Conservation (phyloP, 2,797 vertebrate genomes). For the Pteronotus mesoamericanus region DNA sequence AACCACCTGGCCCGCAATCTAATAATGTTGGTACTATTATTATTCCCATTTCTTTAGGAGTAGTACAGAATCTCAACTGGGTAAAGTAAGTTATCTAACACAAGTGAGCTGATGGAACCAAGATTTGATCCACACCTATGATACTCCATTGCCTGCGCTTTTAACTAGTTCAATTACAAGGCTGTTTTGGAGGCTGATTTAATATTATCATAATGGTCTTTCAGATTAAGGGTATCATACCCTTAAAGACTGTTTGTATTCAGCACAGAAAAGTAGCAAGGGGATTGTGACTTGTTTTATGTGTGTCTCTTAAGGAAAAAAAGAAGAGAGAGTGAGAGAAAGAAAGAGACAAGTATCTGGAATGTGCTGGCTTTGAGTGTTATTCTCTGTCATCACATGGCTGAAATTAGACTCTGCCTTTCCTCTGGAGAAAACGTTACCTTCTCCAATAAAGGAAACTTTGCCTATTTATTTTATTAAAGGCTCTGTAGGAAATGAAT, state of each 20-base stretch:
- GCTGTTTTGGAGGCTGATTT: constrained; percentile 4
- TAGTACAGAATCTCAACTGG: not conserved
- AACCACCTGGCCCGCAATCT: not conserved
- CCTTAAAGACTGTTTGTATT: not conserved
- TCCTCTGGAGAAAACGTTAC: constrained; percentile 15
- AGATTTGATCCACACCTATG: not conserved
- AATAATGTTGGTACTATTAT: not conserved
- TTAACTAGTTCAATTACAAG: not conserved
- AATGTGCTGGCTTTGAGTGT: not conserved
- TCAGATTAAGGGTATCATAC: not conserved
- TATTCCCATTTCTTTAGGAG: not conserved
- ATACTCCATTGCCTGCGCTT: not conserved
- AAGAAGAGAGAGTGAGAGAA: not conserved
- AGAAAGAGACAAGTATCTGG: not conserved
- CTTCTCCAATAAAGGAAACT: constrained; percentile 32
- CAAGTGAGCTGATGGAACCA: not conserved
- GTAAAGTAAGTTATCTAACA: not conserved
- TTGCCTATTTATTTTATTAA: constrained; percentile 44
- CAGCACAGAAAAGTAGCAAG: not conserved
- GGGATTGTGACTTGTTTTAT: not conserved
- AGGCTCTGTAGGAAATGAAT: constrained; percentile 8
- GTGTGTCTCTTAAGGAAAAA: not conserved
- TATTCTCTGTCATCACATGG: not conserved
- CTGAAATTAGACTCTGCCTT: constrained; percentile 25
- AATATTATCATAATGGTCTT: not conserved